Conservation (phyloP, 2,113 vertebrate genomes). For the Prochilodus magdalenae region DNA sequence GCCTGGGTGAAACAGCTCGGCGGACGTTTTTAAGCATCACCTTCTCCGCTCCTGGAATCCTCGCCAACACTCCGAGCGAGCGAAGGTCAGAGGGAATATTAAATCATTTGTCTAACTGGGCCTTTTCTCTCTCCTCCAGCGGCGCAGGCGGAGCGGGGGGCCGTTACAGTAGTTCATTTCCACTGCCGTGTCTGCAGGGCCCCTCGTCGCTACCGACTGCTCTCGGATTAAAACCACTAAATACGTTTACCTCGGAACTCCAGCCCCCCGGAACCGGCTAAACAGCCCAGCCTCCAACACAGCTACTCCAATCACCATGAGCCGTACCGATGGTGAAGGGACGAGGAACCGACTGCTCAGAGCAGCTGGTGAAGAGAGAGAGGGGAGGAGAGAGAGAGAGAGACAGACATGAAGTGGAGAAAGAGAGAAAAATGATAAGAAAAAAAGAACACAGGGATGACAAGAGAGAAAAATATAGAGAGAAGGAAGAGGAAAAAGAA, state of each 20-base stretch:
- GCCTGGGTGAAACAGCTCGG: too few relatives aligned
- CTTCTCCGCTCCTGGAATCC: slow-evolving; percentile 60
- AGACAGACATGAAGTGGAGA: too few relatives aligned
- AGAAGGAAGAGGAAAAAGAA: too few relatives aligned
- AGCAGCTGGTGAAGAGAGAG: neutral
- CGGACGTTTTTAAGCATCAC: slow-evolving; percentile 57
- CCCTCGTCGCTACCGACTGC: neutral
- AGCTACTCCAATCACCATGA: neutral
- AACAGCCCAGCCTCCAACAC: neutral
- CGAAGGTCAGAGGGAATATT: slow-evolving; percentile 76
- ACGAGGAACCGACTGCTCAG: neutral
- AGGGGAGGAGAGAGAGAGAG: too few relatives aligned
- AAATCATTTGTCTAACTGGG: slow-evolving; percentile 75
- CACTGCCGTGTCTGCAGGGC: neutral
- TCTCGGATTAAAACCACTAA: neutral
- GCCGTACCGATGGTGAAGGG: neutral
- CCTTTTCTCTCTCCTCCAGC: slow-evolving; percentile 50
- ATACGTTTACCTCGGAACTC: neutral
- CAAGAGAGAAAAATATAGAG: too few relatives aligned
- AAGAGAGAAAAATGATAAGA: too few relatives aligned
- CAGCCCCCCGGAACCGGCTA: neutral
- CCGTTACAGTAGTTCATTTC: slow-evolving; percentile 19
- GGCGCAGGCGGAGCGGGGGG: neutral
- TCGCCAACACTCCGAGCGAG: slow-evolving; percentile 69
- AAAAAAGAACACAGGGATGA: too few relatives aligned